These are phyloP conservation scores for Sialia sialis DNA, from an alignment of 2,113 vertebrate genomes.

Conservation along the genomic window DNA sequence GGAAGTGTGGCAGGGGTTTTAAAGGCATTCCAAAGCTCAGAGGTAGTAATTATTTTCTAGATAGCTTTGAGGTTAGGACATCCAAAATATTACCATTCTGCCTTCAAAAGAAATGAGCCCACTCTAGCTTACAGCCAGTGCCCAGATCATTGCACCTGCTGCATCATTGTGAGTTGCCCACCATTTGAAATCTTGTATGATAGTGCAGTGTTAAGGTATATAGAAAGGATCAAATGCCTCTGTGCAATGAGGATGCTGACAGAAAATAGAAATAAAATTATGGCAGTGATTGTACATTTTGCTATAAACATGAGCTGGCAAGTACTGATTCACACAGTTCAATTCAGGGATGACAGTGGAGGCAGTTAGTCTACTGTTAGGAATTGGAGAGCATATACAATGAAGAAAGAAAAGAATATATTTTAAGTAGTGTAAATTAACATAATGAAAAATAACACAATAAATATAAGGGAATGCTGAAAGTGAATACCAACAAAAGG, in stretches of 20 bases:
- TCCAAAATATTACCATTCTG: background rate
- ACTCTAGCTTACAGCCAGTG: background rate
- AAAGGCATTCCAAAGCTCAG: background rate
- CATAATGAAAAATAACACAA: background rate
- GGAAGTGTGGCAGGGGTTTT: background rate
- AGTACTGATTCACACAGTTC: background rate
- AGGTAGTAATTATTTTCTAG: constrained; percentile 1
- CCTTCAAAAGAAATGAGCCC: background rate
- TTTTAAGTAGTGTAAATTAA: background rate
- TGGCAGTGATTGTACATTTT: background rate
- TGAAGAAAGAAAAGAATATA: background rate
- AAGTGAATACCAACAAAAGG: background rate
- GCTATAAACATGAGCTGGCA: background rate
- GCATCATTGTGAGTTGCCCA: background rate
- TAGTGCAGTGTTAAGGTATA: background rate
- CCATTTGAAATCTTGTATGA: background rate
- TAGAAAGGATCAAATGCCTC: background rate
- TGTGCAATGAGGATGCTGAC: background rate
- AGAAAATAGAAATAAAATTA: constrained; percentile 2
- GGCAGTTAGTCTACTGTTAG: background rate
- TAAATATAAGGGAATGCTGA: background rate
- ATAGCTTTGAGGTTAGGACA: background rate
- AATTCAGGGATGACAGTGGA: background rate
- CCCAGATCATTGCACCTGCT: background rate
- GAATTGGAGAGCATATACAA: background rate